Base-by-base conservation (phyloP, 2,888 invertebrate species). In the Nemotelus nigrinus region DNA sequence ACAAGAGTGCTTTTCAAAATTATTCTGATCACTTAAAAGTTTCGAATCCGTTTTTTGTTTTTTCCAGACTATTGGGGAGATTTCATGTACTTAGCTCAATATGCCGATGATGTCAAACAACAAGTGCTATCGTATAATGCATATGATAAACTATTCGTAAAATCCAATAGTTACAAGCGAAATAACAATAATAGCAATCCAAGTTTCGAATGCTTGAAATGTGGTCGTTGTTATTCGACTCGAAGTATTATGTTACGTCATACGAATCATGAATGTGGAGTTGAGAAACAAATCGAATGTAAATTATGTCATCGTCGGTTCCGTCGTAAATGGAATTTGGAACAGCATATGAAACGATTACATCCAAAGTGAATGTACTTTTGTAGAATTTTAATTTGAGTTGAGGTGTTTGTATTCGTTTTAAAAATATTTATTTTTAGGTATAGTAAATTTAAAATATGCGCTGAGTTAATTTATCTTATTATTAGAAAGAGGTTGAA, bases 271-370 rank as follows among this genome's bases (percentile, higher is more conserved):
- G 83, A 85, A 77, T 86, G 87, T 79, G 87, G 86, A 3, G 83
- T 85, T 53, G 86, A 86, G 75, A 87, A 88, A 70, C 84, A 85
- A 79, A 86, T 88, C 78, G 78, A 81, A 5, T 88, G 88, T 80
- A 82, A 82, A 4, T 78, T 84, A 67, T 89, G 88, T 80, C 82
- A 82, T 70, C 83, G 83, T 76, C 82, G 82, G 78, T 86, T 88
- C 25, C 88, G 89, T 77, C 87, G 89, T 81, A 89, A 89, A 82
- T 88, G 88, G 83, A 89, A 89, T 82, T 83, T 89, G 45, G 84
- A 88, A 78, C 83, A 88, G 44, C 89, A 89, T 80, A 88, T 89
- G 85, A 87, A 81, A 87, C 87, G 79, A 86, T 88, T 85, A 82
- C 88, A 83, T 85, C 63, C 53, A 57, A 78, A 78, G 25, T 74